Conservation (phyloP, 2,797 vertebrate species). For the Danio albolineatus region DNA sequence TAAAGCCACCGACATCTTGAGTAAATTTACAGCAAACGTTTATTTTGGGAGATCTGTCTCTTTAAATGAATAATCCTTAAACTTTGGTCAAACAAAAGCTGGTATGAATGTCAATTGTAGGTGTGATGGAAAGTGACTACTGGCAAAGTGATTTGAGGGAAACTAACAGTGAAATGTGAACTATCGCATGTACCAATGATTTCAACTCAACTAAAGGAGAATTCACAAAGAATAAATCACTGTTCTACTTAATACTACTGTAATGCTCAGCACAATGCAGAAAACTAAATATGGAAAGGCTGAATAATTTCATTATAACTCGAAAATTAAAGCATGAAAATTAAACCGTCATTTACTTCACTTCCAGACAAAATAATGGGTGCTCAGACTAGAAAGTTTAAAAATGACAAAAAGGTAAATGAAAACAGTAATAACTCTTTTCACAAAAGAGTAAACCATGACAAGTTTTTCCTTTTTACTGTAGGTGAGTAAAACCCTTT, state of each 20-base stretch:
- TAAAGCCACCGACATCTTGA: too few relatives aligned
- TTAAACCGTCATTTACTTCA: neutral
- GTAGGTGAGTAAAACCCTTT: neutral
- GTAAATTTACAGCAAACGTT: too few relatives aligned
- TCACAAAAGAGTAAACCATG: too few relatives aligned
- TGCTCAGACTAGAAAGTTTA: neutral
- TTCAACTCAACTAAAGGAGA: neutral
- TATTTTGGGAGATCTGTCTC: too few relatives aligned
- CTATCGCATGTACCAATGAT: neutral
- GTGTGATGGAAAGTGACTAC: neutral
- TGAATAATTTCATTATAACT: neutral
- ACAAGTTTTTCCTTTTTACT: too few relatives aligned
- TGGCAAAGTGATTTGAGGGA: neutral
- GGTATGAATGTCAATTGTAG: neutral
- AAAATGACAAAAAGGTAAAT: neutral
- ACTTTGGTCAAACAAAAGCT: neutral
- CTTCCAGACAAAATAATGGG: neutral
- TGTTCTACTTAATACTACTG: neutral
- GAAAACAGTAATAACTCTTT: too few relatives aligned
- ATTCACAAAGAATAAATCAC: neutral
- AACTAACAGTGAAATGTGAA: slow-evolving; percentile 21
- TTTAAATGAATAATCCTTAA: too few relatives aligned
- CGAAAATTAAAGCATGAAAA: neutral
- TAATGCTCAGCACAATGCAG: neutral
- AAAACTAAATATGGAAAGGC: neutral